Conservation (phyloP, 2,888 invertebrate species). For the Perdita meconis region DNA sequence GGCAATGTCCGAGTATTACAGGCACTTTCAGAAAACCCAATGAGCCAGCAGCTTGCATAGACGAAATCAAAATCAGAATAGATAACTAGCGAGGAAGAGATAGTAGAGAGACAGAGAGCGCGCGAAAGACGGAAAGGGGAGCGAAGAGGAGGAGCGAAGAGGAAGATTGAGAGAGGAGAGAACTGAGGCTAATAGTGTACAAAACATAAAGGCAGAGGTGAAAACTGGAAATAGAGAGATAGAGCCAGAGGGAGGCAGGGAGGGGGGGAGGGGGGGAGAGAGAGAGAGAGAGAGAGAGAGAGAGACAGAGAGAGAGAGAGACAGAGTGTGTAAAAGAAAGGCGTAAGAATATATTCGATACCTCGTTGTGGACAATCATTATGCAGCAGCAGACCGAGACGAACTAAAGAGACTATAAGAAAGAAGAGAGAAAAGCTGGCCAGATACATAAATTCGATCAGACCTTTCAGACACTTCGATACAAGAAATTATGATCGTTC, state of each 20-base stretch:
- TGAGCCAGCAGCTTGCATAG: constrained; percentile 72
- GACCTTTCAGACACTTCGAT: constrained; percentile 53
- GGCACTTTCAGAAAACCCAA: constrained; percentile 69
- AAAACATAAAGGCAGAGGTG: constrained; percentile 18
- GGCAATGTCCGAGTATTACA: constrained; percentile 73
- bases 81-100: constrained; percentile 37
- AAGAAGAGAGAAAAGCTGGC: constrained; percentile 57
- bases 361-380: constrained; percentile 49
- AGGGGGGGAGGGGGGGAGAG: constrained; percentile 15
- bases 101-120: neutral
- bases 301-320: constrained; percentile 14
- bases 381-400: constrained; percentile 62
- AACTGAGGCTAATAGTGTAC: constrained; percentile 5
- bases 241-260: constrained; percentile 5
- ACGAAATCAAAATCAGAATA: constrained; percentile 63
- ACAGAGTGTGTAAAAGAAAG: constrained; percentile 3
- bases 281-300: constrained; percentile 15
- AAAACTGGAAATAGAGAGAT: too few relatives aligned
- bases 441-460: constrained; percentile 61
- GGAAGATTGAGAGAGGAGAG: constrained; percentile 12
- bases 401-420: constrained; percentile 50
- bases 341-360: constrained; percentile 36
- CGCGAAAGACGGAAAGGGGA: constrained; percentile 6
- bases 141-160: neutral
- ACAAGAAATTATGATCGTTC: constrained; percentile 41